Base-by-base conservation (phyloP, 2,113 vertebrate genomes). In the Mola mola region DNA sequence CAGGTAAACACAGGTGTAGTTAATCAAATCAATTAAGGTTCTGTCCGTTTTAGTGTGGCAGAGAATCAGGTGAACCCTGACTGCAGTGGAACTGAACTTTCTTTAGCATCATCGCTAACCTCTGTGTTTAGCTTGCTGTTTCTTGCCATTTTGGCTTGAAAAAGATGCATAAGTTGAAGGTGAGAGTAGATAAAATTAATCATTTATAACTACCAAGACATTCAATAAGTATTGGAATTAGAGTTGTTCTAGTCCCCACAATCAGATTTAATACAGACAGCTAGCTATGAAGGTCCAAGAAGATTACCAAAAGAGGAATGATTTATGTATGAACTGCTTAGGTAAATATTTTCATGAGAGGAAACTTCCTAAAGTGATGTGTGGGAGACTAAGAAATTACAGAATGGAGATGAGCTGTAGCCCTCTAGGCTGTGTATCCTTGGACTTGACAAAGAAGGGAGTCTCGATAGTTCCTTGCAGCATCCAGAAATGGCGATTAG, bases 401-500 rank as follows among this genome's bases (percentile, higher is more conserved):
- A 21, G 49, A 68, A 31, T 26, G 47, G 29, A 67, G 62, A 63
- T 60, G 21, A 66, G 68, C 24, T 66, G 61, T 4, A 79, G 47
- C 59, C 50, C 50, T 59, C 25, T 44, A 62, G 41, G 36, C 59
- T 64, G 34, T 48, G 63, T 74, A 84, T 75, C 66, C 49, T 63
- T 59, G 65, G 72, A 72, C 52, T 72, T 76, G 65, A 77, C 74
- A 78, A 68, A 79, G 79, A 60, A 43, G 41, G 34, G 47, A 72
- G 71, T 44, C 62, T 67, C 49, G 25, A 53, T 79, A 68, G 63
- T 84, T 88, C 63, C 20, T 36, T 82, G 73, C 76, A 75, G 68
- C 77, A 87, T 82, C 81, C 81, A 82, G 68, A 49, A 63, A 81
- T 87, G 63, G 75, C 86, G 83, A 90, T 90, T 90, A 91, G 84